Base-by-base conservation (phyloP, 1,140 invertebrate species). In the Mizuhopecten yessoensis region DNA sequence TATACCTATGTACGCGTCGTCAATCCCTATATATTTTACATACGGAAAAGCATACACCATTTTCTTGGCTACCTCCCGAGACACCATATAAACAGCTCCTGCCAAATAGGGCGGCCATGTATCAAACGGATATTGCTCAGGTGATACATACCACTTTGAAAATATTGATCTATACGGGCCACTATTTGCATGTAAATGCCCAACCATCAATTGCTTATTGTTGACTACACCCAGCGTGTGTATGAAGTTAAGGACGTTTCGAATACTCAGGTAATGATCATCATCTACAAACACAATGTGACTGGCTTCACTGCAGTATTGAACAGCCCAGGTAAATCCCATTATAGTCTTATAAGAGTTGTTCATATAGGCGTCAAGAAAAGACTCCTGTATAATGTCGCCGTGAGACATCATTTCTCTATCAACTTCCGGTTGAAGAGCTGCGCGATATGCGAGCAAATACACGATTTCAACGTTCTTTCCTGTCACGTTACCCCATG, bases 201-300 rank as follows among this genome's bases (percentile, higher is more conserved):
- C 57, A 29, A 75, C 29, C 57, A 75, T 75, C 11, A 75, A 13
- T 3, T 75, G 0, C 0, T 75, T n/a, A 17, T n/a, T 29, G 57
- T 11, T n/a, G 2, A 9, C n/a, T 5, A 3, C 9, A 75, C 29
- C 57, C 2, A 75, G 17, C 2, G 57, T 17, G 5, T 75, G 1
- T 75, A 75, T n/a, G n/a, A n/a, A n/a, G n/a, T n/a, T n/a, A n/a
- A 87, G 15, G 3, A 94, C 49, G 20, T 39, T 33, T 13, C 97
- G 97, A 13, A 98, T 94, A 96, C 98, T 98, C 29, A 98, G 97
- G 39, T 98, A 97, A 91, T 98, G 98, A 95, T 99, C 98, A 96
- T 99, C 98, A 95, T 99, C 98, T 96, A 98, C 97, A 97, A 99
- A 99, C n/a, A 99, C 97, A 13, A 99, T 97, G 94, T 97, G 98